A percentile compares a stretch with the other conserved stretches of the same genome.
These are phyloP conservation scores for Pyrrhosoma nymphula DNA, from an alignment of 2,888 invertebrate genomes.

Conservation along the genomic window DNA sequence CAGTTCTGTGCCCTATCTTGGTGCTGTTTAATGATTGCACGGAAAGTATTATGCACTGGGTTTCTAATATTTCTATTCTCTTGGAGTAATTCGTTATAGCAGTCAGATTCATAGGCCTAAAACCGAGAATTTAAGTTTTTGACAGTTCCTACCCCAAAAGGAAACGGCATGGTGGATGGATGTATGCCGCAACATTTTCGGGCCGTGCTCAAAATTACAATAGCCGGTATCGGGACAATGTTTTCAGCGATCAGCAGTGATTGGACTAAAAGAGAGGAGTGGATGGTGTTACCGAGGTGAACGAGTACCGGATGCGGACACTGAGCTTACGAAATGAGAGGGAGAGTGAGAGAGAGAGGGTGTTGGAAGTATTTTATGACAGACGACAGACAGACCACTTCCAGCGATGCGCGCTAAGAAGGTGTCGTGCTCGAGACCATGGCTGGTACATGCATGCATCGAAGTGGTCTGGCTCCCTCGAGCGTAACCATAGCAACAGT, in stretches of 20 bases:
- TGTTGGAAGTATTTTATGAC: background rate
- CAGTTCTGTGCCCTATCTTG: too few relatives aligned
- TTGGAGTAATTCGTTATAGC: too few relatives aligned
- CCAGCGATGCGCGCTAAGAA: background rate
- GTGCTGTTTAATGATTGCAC: too few relatives aligned
- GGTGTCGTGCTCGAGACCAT: background rate
- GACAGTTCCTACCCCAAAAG: too few relatives aligned
- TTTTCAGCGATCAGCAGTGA: background rate
- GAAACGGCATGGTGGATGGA: too few relatives aligned
- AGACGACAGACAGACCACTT: background rate
- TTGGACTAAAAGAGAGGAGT: background rate
- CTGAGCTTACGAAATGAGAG: background rate
- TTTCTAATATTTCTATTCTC: too few relatives aligned
- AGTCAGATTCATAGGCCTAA: too few relatives aligned
- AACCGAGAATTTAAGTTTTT: too few relatives aligned
- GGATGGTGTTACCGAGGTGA: background rate
- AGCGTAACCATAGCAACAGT: slow-evolving; percentile 23
- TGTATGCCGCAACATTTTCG: too few relatives aligned
- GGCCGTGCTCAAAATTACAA: too few relatives aligned
- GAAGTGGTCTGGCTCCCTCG: background rate
- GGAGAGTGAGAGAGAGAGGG: background rate
- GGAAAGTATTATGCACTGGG: too few relatives aligned
- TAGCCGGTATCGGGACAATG: too few relatives aligned
- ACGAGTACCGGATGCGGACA: background rate
- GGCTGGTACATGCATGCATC: background rate